Conservation (phyloP, 2,888 invertebrate species). For the Acanthosepion lycidas region DNA sequence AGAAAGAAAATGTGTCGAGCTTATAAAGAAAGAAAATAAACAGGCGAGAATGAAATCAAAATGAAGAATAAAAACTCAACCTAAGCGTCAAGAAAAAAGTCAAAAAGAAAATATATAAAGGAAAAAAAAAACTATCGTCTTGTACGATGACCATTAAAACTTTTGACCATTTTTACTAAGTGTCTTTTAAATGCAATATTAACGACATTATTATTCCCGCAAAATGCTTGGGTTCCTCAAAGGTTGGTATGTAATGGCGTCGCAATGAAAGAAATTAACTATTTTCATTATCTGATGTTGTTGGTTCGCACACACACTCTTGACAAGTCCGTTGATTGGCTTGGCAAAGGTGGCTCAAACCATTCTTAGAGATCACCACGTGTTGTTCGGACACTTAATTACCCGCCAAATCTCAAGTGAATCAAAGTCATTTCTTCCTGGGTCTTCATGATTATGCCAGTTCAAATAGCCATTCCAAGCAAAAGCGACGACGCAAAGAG, state of each 20-base stretch:
- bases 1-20: too few species aligned
- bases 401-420: not conserved
- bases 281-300: slow-evolving; percentile 1
- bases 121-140: too few species aligned
- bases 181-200: slow-evolving; percentile 2
- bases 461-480: slow-evolving; percentile 3
- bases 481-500: not conserved
- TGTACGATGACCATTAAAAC: too few species aligned
- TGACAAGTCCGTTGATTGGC: not conserved
- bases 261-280: not conserved
- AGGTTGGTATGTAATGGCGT: not conserved
- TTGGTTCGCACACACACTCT: not conserved
- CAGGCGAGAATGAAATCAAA: too few species aligned
- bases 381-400: not conserved
- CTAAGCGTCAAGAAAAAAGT: too few species aligned
- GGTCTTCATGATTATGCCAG: not conserved
- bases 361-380: not conserved
- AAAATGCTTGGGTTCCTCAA: not conserved
- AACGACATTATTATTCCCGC: not conserved
- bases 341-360: not conserved
- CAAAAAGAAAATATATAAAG: too few species aligned
- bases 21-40: too few species aligned
- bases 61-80: too few species aligned
- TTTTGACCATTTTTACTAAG: not conserved
- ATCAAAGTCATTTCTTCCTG: not conserved